Percentiles rank a stretch among this genome's conserved stretches.
These are phyloP conservation scores for Prosopocoilus inquinatus DNA, from an alignment of 2,888 invertebrate species.

Conservation along the genomic window DNA sequence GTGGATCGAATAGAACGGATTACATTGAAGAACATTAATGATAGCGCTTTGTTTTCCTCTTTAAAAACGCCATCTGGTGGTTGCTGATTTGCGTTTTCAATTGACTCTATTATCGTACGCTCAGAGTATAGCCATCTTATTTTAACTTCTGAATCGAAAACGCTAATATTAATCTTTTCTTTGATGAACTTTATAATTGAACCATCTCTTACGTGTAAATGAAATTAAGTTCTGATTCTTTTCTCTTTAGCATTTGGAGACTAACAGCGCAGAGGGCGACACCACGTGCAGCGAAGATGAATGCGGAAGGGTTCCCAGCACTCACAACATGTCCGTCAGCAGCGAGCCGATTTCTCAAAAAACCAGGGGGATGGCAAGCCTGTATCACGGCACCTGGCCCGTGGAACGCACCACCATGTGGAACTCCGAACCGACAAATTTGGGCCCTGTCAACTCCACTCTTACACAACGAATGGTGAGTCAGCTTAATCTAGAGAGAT, in stretches of 20 bases:
- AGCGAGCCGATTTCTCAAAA: conserved; percentile 42
- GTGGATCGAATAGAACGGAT: too few species aligned
- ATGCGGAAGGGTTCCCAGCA: conserved; percentile 32
- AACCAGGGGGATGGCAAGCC: conserved; percentile 45
- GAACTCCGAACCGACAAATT: conserved; percentile 46
- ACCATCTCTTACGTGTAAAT: too few species aligned
- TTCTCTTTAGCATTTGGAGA: conserved; percentile 13
- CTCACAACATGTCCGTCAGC: conserved; percentile 45
- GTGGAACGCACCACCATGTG: conserved; percentile 52
- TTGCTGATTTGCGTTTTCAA: too few species aligned
- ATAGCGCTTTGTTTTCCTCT: too few species aligned
- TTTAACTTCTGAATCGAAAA: too few species aligned
- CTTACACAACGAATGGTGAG: conserved; percentile 22
- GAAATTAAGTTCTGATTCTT: conserved; percentile 1
- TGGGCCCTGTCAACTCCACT: conserved; percentile 22
- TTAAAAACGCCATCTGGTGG: too few species aligned
- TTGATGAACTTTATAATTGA: too few species aligned
- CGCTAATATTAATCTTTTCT: too few species aligned
- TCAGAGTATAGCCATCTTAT: too few species aligned
- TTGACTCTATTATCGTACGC: too few species aligned
- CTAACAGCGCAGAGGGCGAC: conserved; percentile 14
- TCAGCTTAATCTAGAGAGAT: too few species aligned
- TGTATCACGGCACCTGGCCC: conserved; percentile 65
- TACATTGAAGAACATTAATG: too few species aligned
- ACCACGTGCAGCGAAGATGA: conserved; percentile 42